phyloP scores from a whole-genome alignment of 2,888 invertebrate species.

The Drosophila demipolita region DNA sequence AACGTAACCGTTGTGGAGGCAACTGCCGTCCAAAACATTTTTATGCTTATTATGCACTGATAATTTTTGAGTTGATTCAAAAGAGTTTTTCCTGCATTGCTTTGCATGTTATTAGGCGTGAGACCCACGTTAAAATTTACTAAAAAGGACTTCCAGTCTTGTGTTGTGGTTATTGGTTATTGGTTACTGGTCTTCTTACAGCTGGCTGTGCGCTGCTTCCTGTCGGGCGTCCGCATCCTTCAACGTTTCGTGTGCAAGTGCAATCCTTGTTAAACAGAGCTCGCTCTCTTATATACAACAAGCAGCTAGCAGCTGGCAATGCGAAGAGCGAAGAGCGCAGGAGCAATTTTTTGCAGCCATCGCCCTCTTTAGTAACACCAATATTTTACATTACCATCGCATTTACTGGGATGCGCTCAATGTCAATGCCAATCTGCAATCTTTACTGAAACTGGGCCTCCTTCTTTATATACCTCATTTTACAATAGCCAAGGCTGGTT shows the following conservation, averaged over 20 bases:
- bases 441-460: neutral
- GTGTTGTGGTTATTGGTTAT: neutral
- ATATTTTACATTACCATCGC: neutral
- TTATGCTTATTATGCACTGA: neutral
- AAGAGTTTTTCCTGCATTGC: neutral
- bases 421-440: constrained; percentile 50
- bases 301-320: neutral
- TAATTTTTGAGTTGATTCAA: neutral
- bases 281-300: constrained; percentile 34
- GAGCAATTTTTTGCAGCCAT: constrained; percentile 6
- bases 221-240: neutral
- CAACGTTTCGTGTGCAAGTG: constrained; percentile 30
- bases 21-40: constrained; percentile 61
- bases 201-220: neutral
- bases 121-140: neutral
- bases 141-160: neutral
- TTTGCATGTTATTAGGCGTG: neutral
- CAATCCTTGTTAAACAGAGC: constrained; percentile 16
- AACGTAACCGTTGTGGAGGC: constrained; percentile 54
- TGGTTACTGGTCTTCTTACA: neutral
- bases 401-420: constrained; percentile 17
- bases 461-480: too few species aligned
- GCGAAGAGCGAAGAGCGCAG: constrained; percentile 24
- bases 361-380: neutral
- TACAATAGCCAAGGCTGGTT: neutral